Percentiles rank a stretch among this genome's conserved stretches.
These are phyloP conservation scores for Zoanthus sociatus DNA, from an alignment of 92 coral and sea anemone genomes.

Conservation along the genomic window DNA sequence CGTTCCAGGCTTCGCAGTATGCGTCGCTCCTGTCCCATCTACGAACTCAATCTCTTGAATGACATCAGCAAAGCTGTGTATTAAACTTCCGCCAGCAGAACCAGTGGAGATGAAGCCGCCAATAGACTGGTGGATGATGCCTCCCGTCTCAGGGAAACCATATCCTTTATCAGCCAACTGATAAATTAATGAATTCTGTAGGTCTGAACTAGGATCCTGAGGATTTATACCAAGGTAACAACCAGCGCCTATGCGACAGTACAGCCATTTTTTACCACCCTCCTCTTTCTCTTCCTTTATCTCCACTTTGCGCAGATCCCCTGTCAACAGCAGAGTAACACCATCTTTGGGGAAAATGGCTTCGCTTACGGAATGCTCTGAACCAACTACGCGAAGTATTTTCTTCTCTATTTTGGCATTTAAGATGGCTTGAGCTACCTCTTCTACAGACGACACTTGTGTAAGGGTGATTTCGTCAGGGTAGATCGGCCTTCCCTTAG, in stretches of 20 bases:
- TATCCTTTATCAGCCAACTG: slow-evolving; percentile 62
- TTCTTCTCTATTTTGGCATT: slow-evolving; percentile 58
- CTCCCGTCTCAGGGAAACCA: slow-evolving; percentile 55
- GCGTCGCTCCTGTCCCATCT: slow-evolving; percentile 63
- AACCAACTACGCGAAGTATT: slow-evolving; percentile 70
- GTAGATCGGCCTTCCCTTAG: neutral
- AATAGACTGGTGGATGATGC: slow-evolving; percentile 73
- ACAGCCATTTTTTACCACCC: slow-evolving; percentile 42
- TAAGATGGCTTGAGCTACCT: slow-evolving; percentile 52
- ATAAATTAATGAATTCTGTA: slow-evolving; percentile 64
- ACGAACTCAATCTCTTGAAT: slow-evolving; percentile 76
- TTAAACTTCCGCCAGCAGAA: slow-evolving; percentile 83
- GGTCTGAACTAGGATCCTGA: slow-evolving; percentile 37
- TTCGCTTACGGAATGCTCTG: slow-evolving; percentile 59
- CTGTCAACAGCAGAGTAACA: slow-evolving; percentile 51
- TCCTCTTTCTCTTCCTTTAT: slow-evolving; percentile 19
- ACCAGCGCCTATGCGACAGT: slow-evolving; percentile 74
- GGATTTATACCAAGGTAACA: slow-evolving; percentile 73
- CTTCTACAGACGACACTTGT: slow-evolving; percentile 16
- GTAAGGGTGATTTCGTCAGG: slow-evolving; percentile 4
- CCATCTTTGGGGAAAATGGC: slow-evolving; percentile 72
- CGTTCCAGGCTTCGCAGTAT: slow-evolving; percentile 48
- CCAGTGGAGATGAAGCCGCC: slow-evolving; percentile 78
- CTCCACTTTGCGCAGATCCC: slow-evolving; percentile 75
- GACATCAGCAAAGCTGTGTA: slow-evolving; percentile 71